Conservation (phyloP, 2,797 vertebrate species). For the Scleropages formosus region DNA sequence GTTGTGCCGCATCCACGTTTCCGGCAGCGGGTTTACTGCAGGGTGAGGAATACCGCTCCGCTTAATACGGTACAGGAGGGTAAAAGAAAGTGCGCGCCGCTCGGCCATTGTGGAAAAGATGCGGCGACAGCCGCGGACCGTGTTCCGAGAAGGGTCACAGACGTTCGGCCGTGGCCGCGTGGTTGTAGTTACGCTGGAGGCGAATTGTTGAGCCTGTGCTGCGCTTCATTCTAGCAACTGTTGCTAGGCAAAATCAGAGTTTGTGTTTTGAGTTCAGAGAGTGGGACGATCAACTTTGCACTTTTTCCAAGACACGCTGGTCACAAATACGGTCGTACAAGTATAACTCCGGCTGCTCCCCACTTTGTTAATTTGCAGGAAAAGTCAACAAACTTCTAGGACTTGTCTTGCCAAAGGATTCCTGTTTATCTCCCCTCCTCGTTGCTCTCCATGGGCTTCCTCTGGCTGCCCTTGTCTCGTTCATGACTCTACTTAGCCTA, state of each 20-base stretch:
- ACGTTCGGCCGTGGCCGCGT: no score
- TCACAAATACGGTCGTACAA: not conserved
- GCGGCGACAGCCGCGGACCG: not conserved
- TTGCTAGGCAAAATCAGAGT: constrained; percentile 5
- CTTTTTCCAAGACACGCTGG: not conserved
- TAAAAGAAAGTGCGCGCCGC: not conserved
- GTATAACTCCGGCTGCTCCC: not conserved
- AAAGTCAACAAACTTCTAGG: no score
- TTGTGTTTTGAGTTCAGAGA: not conserved
- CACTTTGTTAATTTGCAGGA: not conserved
- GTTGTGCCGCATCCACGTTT: not conserved
- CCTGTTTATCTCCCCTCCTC: no score
- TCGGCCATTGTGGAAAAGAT: not conserved
- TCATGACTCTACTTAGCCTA: no score
- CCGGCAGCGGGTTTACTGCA: not conserved
- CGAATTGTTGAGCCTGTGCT: not conserved
- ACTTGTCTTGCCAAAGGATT: no score
- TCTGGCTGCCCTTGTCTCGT: no score
- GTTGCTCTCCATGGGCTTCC: no score
- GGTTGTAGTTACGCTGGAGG: not conserved
- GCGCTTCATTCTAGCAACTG: not conserved
- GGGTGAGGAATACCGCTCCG: not conserved
- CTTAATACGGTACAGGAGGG: not conserved
- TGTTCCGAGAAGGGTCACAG: not conserved
- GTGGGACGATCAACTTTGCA: not conserved